Base-by-base conservation (phyloP, 2,888 invertebrate genomes). In the Eupithecia insigniata region DNA sequence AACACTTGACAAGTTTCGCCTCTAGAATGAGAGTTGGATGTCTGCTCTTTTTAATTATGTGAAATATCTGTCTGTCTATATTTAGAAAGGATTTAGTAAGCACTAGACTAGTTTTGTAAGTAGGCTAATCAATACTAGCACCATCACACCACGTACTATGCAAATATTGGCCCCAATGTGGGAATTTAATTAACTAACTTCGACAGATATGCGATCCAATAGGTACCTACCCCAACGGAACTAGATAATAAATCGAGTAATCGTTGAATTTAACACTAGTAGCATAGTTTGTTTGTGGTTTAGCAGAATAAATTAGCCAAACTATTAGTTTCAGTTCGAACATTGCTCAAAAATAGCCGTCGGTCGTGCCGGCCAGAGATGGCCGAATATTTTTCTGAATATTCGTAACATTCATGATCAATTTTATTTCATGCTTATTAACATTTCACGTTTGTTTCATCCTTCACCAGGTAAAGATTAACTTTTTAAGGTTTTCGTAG, bases 151-250 rank as follows among this genome's bases (percentile, higher is more conserved):
- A 60, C 32, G 32, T 61, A 62, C 70, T 73, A 71, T 71, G 69
- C 74, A 58, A 74, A 74, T 74, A 69, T 71, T 69, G 71, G 74
- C 51, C 55, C 62, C 55, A 66, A 69, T 74, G 74, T 67, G 71
- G 71, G 67, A 70, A 71, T 74, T 74, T 72, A 71, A 71, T 72
- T 67, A 74, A 72, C 69, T 65, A 74, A 74, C 69, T 74, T 74
- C 67, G 69, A 64, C 71, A 71, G 62, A 64, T 73, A 66, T 69
- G 62, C 64, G 62, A 70, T 62, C 69, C 34, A 65, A 65, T 71
- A 71, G 69, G 34, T 74, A 71, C 64, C 66, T 74, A 71, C 64
- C 66, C 69, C 69, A 66, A 55, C 36, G 36, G 65, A 55, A 43
- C 74, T 70, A 32, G 51, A 67, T 69, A 69, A 71, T 74, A 71